Evolutionary conservation across 2,113 vertebrate species (phyloP).

Genomic region (Syngnathus typhle): DNA sequence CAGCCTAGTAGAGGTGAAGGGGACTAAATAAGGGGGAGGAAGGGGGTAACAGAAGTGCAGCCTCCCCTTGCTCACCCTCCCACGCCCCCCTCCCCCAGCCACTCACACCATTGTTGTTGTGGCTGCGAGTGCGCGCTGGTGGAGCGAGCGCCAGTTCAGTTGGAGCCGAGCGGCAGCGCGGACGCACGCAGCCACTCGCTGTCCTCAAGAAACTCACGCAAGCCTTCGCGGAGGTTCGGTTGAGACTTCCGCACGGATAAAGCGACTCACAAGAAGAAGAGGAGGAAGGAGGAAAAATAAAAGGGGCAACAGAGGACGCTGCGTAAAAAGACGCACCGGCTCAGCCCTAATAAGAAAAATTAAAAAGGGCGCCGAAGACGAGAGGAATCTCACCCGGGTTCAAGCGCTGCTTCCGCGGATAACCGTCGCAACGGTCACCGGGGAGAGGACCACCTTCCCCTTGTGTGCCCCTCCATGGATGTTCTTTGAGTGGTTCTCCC

Average conservation of each 20-base stretch:
- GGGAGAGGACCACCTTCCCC: neutral
- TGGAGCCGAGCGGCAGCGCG: conserved; percentile 22
- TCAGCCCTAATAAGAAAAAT: neutral
- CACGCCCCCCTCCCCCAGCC: conserved; percentile 29
- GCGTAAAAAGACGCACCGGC: neutral
- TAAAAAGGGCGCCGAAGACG: neutral
- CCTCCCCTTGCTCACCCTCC: conserved; percentile 4
- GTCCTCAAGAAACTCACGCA: neutral
- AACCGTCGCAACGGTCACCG: neutral
- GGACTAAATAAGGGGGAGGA: conserved; percentile 13
- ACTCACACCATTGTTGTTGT: conserved; percentile 72
- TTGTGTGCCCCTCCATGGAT: conserved; percentile 3
- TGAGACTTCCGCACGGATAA: neutral
- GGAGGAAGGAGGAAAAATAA: neutral
- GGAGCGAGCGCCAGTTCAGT: conserved; percentile 35
- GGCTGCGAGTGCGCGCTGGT: conserved; percentile 34
- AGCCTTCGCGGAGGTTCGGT: neutral
- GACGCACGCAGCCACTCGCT: conserved; percentile 22
- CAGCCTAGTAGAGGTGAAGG: conserved; percentile 13
- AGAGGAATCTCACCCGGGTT: neutral
- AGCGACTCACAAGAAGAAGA: neutral
- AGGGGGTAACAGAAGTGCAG: conserved; percentile 24
- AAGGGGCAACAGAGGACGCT: neutral
- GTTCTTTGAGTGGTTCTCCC: neutral
- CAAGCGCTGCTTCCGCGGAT: neutral